These are phyloP conservation scores for Micropoecilia bifurca DNA, from an alignment of 2,797 vertebrate species.

Conservation along the genomic window DNA sequence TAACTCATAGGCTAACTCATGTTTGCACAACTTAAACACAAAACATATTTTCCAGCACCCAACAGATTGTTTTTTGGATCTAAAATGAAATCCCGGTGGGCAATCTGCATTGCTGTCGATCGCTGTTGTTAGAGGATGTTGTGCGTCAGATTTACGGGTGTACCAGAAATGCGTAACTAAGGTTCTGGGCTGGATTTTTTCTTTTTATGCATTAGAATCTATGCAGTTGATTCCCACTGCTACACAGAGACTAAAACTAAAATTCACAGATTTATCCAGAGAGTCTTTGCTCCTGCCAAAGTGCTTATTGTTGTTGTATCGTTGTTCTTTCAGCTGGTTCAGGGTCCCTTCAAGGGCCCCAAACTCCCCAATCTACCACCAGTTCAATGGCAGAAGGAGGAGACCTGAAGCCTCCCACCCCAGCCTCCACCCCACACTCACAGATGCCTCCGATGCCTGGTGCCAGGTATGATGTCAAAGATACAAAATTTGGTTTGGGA, in stretches of 20 bases:
- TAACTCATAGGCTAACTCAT: no score
- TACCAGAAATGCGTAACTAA: no score
- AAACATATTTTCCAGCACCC: no score
- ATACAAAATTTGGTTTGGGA: background rate
- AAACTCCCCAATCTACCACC: conserved; percentile 98
- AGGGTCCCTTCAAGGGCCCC: conserved; percentile 97
- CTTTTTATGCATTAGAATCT: no score
- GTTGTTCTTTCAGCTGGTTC: conserved; percentile 89
- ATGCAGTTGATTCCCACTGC: background rate
- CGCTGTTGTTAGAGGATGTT: no score
- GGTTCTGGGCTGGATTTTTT: no score
- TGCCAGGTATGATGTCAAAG: conserved; percentile 84
- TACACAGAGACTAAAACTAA: background rate
- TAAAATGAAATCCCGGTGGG: no score
- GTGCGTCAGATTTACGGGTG: no score
- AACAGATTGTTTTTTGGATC: no score
- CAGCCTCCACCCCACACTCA: conserved; percentile 95
- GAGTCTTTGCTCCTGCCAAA: background rate
- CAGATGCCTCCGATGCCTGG: conserved; percentile 95
- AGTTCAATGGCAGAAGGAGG: conserved; percentile 99
- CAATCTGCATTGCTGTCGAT: no score
- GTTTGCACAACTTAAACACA: no score
- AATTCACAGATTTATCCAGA: conserved; percentile 10
- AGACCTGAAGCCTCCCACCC: conserved; percentile 97
- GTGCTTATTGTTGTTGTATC: conserved; percentile 7